Evolutionary conservation across 2,888 invertebrate genomes (phyloP).

Genomic region (Drosophila kuntzei): DNA sequence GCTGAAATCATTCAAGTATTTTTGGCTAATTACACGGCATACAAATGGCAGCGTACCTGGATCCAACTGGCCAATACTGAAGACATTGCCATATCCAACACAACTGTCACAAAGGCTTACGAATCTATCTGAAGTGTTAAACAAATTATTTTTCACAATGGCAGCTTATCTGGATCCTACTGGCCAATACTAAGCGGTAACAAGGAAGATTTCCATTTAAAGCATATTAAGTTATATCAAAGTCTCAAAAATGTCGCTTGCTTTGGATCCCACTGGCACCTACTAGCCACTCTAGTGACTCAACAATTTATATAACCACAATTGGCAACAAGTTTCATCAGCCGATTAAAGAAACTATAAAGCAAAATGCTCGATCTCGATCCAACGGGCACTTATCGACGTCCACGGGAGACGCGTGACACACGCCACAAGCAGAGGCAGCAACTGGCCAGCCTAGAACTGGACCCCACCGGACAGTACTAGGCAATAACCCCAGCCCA

Average conservation of each 20-base stretch:
- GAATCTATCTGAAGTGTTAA: neutral
- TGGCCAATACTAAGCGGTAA: conserved; percentile 82
- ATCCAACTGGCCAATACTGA: conserved; percentile 85
- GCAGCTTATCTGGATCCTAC: conserved; percentile 84
- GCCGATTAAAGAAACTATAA: neutral
- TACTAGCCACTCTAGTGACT: conserved; percentile 65
- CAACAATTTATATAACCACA: neutral
- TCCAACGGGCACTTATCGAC: conserved; percentile 85
- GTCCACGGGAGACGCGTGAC: conserved; percentile 76
- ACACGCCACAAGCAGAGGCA: conserved; percentile 68
- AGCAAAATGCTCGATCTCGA: conserved; percentile 66
- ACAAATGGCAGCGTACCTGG: conserved; percentile 83
- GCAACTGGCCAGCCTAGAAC: conserved; percentile 41
- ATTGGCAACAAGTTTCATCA: conserved; percentile 7
- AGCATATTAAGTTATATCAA: conserved; percentile 23
- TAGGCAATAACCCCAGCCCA: conserved; percentile 42
- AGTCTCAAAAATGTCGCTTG: conserved; percentile 79
- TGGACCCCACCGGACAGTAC: conserved; percentile 85
- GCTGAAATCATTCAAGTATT: conserved; percentile 69
- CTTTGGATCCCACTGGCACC: conserved; percentile 85
- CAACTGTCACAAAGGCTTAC: neutral
- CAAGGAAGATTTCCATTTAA: neutral
- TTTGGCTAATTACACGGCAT: conserved; percentile 63
- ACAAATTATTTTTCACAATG: conserved; percentile 66
- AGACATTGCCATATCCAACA: neutral